These are phyloP conservation scores for Holacanthella duospinosa DNA, from an alignment of 2,888 invertebrate genomes.

Conservation along the genomic window DNA sequence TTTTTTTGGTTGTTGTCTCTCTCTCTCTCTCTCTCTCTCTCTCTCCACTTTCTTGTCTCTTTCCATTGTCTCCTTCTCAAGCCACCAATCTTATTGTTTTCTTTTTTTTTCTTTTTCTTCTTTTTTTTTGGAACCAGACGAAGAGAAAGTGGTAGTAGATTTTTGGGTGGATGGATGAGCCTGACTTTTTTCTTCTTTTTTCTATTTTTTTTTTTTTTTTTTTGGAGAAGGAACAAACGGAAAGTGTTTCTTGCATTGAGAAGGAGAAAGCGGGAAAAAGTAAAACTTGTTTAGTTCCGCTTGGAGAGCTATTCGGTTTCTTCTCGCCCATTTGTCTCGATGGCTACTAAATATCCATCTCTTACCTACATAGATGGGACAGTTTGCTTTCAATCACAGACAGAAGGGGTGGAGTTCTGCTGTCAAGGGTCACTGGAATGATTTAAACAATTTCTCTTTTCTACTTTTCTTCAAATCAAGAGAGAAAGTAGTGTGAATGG, in stretches of 20 bases:
- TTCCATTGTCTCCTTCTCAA: constrained; percentile 18
- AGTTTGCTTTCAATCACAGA: neutral
- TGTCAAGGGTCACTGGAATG: neutral
- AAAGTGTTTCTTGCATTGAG: neutral
- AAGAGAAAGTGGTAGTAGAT: neutral
- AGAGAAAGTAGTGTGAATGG: no score
- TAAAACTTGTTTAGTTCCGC: neutral
- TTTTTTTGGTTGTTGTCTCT: no score
- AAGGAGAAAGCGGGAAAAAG: neutral
- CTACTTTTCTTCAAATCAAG: neutral
- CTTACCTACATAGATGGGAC: neutral
- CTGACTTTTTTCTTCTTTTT: neutral
- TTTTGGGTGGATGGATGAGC: neutral
- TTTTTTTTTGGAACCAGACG: neutral
- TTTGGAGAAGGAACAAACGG: neutral
- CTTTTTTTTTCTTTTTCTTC: constrained; percentile 14
- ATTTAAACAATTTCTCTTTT: neutral
- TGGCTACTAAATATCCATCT: neutral
- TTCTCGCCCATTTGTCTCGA: neutral
- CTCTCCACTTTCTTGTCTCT: constrained; percentile 14
- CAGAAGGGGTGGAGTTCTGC: neutral
- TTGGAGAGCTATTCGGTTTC: neutral
- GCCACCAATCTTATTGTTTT: constrained; percentile 26
- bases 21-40: constrained; percentile 1
- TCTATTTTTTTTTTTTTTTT: neutral